Conservation (phyloP, 2,888 invertebrate species). For the Conops quadrifasciatus region DNA sequence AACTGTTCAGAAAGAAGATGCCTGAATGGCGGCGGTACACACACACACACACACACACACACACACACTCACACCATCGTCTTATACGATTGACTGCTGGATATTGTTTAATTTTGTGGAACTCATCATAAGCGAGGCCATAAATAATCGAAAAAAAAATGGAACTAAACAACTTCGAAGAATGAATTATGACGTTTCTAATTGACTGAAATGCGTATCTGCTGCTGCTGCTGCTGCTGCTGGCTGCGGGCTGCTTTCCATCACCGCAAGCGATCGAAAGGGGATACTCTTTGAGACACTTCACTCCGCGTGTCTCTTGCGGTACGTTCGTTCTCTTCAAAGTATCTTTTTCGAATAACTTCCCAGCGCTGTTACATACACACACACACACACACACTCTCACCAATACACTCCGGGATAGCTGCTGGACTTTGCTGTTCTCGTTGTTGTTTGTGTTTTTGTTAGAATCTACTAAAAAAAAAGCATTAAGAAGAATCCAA, state of each 20-base stretch:
- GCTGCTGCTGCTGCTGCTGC: slow-evolving; percentile 36
- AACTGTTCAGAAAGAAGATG: not conserved
- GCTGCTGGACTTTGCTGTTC: slow-evolving; percentile 33
- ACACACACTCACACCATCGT: not conserved
- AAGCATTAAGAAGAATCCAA: slow-evolving; percentile 10
- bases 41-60: slow-evolving; percentile 29
- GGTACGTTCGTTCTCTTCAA: not conserved
- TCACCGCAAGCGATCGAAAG: slow-evolving; percentile 44
- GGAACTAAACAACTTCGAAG: slow-evolving; percentile 58
- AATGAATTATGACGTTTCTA: slow-evolving; percentile 64
- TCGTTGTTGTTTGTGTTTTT: slow-evolving; percentile 29
- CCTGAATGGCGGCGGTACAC: slow-evolving; percentile 2
- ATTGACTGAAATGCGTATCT: slow-evolving; percentile 62
- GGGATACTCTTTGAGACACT: slow-evolving; percentile 51
- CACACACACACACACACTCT: not conserved
- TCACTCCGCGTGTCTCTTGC: slow-evolving; percentile 49
- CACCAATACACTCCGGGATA: not conserved
- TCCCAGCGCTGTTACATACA: not conserved
- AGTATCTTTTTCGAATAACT: slow-evolving; percentile 38
- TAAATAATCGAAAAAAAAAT: slow-evolving; percentile 55
- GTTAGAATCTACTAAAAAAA: slow-evolving; percentile 3
- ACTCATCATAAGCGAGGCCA: slow-evolving; percentile 60
- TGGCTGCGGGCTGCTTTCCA: slow-evolving; percentile 55
- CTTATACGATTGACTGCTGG: slow-evolving; percentile 25
- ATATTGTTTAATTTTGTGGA: slow-evolving; percentile 61